Evolutionary conservation across 2,113 vertebrate species (phyloP).

Genomic region (Conger conger): DNA sequence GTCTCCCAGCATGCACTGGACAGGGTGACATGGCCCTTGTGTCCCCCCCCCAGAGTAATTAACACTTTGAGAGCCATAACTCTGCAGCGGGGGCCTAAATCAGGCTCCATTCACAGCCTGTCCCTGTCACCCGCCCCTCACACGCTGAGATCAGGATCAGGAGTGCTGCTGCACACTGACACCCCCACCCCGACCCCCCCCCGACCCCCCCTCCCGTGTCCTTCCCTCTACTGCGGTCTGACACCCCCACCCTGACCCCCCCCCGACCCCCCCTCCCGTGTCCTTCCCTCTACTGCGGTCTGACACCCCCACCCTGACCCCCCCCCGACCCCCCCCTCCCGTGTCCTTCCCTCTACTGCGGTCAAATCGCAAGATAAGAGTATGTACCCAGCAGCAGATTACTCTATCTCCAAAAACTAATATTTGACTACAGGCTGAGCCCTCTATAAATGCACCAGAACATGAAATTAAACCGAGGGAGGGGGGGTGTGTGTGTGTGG

Average conservation of each 20-base stretch:
- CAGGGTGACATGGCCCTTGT: neutral
- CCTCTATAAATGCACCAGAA: constrained; percentile 66
- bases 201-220: too few species aligned
- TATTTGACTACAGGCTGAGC: constrained; percentile 71
- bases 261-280: too few species aligned
- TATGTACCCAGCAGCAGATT: constrained; percentile 56
- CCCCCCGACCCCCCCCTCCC: constrained; percentile 13
- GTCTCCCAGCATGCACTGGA: neutral
- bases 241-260: constrained; percentile 8
- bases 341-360: constrained; percentile 37
- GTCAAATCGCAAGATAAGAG: constrained; percentile 40
- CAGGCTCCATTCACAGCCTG: neutral
- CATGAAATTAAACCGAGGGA: constrained; percentile 70
- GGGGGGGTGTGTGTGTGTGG: too few species aligned
- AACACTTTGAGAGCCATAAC: constrained; percentile 27
- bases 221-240: constrained; percentile 22
- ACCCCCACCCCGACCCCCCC: too few species aligned
- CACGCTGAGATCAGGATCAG: neutral
- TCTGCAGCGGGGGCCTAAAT: constrained; percentile 13
- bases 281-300: constrained; percentile 24
- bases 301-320: constrained; percentile 6
- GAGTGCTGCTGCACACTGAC: too few species aligned
- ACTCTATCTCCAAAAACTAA: constrained; percentile 64
- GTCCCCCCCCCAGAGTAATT: neutral
- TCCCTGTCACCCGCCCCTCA: neutral